These are phyloP conservation scores for Incurvaria masculella DNA, from an alignment of 2,888 invertebrate genomes.

Conservation along the genomic window DNA sequence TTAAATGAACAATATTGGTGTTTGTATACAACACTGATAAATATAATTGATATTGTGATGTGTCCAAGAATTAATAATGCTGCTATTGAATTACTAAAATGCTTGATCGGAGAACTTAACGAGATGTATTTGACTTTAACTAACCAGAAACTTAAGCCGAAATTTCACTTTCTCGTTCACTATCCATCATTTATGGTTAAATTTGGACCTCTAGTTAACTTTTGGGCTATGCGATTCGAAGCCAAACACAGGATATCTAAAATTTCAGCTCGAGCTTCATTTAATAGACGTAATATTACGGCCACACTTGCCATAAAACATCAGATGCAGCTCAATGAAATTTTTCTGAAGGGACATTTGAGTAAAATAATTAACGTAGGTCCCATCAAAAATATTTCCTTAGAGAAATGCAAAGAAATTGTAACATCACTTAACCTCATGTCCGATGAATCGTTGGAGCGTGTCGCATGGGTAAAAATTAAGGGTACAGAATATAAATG, in stretches of 20 bases:
- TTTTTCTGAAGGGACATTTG: conserved; percentile 6
- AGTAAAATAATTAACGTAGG: too few species aligned
- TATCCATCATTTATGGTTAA: conserved; percentile 1
- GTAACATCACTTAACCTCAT: neutral
- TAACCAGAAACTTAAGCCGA: too few species aligned
- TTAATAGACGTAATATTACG: conserved; percentile 10
- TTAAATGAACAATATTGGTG: neutral
- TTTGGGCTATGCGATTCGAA: conserved; percentile 4
- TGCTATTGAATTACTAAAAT: neutral
- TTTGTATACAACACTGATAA: neutral
- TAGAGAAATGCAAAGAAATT: neutral
- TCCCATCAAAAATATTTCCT: too few species aligned
- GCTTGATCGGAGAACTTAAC: neutral
- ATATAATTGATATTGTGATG: neutral
- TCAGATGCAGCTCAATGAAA: conserved; percentile 10
- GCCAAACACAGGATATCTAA: conserved; percentile 10
- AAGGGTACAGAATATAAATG: neutral
- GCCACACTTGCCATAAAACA: conserved; percentile 9
- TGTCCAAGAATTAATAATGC: neutral
- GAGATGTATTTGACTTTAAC: neutral
- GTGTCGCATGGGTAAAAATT: neutral
- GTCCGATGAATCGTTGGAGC: too few species aligned
- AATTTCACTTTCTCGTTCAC: neutral
- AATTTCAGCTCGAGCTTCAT: conserved; percentile 10
- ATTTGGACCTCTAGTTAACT: conserved; percentile 2